Percentiles rank a stretch among this genome's conserved stretches.
Conservation (phyloP, 2,888 invertebrate genomes). For the Cylloceria caligata region DNA sequence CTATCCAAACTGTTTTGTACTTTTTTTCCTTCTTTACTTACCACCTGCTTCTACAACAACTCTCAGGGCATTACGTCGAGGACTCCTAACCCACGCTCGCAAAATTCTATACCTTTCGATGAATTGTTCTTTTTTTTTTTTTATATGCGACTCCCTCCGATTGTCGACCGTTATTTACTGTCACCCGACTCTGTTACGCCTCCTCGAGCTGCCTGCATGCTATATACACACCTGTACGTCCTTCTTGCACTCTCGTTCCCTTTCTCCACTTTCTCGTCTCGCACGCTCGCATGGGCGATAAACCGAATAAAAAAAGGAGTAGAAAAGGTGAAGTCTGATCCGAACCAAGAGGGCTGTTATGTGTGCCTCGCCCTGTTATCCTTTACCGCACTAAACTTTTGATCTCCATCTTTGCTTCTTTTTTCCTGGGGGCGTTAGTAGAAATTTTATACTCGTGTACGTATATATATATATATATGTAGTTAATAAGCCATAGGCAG, state of each 20-base stretch:
- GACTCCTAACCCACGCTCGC: constrained; percentile 48
- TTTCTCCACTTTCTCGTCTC: constrained; percentile 17
- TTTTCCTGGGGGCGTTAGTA: background rate
- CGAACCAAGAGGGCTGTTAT: constrained; percentile 25
- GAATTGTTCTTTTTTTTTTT: constrained; percentile 20
- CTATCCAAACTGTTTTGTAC: background rate
- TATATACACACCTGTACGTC: constrained; percentile 1
- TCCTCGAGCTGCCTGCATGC: constrained; percentile 53
- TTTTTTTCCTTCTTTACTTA: constrained; percentile 30
- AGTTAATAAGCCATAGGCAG: constrained; percentile 21
- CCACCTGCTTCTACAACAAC: constrained; percentile 9
- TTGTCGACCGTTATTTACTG: constrained; percentile 78
- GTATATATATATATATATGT: background rate
- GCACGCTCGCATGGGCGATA: constrained; percentile 34
- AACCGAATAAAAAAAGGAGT: constrained; percentile 16
- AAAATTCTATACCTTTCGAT: constrained; percentile 45
- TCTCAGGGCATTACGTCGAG: constrained; percentile 5
- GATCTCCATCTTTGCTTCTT: constrained; percentile 27
- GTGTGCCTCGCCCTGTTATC: constrained; percentile 23
- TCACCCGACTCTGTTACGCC: constrained; percentile 74
- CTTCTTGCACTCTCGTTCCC: constrained; percentile 8
- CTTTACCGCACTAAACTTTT: constrained; percentile 43
- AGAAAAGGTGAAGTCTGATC: constrained; percentile 10
- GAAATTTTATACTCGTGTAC: background rate
- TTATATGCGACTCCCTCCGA: constrained; percentile 22